Evolutionary conservation across 1,140 invertebrate species (phyloP).

Genomic region (Andrena cerasifolii): DNA sequence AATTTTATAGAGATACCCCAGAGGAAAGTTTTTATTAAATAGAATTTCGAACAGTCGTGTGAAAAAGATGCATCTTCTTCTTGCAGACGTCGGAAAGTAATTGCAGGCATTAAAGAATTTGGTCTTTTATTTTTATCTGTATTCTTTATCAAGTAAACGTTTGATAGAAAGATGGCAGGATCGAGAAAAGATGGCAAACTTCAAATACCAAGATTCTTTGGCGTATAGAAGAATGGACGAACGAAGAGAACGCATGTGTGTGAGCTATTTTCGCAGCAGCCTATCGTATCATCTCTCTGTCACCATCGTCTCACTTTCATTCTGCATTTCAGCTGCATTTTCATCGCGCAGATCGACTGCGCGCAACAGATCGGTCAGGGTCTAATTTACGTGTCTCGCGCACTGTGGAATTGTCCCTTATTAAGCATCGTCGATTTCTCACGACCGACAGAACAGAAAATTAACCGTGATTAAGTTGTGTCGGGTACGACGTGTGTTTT

Average conservation of each 20-base stretch:
- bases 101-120: not conserved
- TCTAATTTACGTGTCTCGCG: not conserved
- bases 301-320: not conserved
- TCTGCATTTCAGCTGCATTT: slow-evolving; percentile 11
- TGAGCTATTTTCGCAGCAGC: slow-evolving; percentile 16
- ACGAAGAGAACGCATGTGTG: not conserved
- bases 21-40: too few species aligned
- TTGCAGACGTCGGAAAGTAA: not conserved
- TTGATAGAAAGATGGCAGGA: not conserved
- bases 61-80: too few species aligned
- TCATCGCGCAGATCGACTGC: not conserved
- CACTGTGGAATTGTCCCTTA: slow-evolving; percentile 9
- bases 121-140: not conserved
- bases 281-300: not conserved
- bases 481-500: not conserved
- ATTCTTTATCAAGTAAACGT: too few species aligned
- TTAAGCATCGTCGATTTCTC: not conserved
- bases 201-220: slow-evolving; percentile 18
- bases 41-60: too few species aligned
- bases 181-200: not conserved
- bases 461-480: not conserved
- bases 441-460: not conserved
- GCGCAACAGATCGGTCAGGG: not conserved
- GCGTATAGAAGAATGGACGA: not conserved
- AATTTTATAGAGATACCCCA: too few species aligned